Base-by-base conservation (phyloP, 1,140 invertebrate species). In the Ceratosolen fusciceps region DNA sequence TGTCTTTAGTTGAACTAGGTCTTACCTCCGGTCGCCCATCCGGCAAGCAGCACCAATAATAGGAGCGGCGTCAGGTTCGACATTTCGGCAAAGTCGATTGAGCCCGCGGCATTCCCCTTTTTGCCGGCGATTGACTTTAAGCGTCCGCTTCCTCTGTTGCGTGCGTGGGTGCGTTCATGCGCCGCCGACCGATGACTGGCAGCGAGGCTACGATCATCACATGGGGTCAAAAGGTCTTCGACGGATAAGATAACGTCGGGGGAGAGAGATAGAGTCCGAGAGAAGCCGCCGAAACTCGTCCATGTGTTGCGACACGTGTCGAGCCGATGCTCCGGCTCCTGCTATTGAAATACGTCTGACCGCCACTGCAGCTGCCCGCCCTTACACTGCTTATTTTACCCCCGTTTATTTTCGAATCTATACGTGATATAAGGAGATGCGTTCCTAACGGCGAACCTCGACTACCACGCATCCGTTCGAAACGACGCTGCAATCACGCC, bases 191-290 rank as follows among this genome's bases (percentile, higher is more conserved):
- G 24, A 14, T n/a, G 37, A 47, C 56, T 62, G 31, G 31, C 19
- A 65, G 31, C 19, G 19, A 65, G 2, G 16, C 26, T 16, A 65
- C 31, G 9, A 65, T n/a, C 39, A 31, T 12, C 34, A 2, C 26
- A 56, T 26, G 39, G 72, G 72, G 56, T 74, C 72, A 54, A 74
- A 74, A 74, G 72, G 72, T 74, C 72, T 34, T 39, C 37, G 24
- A 14, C 72, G 26, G 72, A 74, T 74, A 74, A 74, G 72, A 74
- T 74, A 74, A 74, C 39, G 49, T 65, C 31, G 3, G 2, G 60
- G 37, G 31, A 4, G 34, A 65, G 19, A n/a, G 7, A 37, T 12
- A 7, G 31, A 37, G 21, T 19, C 31, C 8, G 19, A 8, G 31
- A 65, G 5, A n/a, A 37, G 19, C 7, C 10, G 58, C 29, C 49